phyloP scores from a whole-genome alignment of 2,113 vertebrate species.

The Tachuris rubrigastra region DNA sequence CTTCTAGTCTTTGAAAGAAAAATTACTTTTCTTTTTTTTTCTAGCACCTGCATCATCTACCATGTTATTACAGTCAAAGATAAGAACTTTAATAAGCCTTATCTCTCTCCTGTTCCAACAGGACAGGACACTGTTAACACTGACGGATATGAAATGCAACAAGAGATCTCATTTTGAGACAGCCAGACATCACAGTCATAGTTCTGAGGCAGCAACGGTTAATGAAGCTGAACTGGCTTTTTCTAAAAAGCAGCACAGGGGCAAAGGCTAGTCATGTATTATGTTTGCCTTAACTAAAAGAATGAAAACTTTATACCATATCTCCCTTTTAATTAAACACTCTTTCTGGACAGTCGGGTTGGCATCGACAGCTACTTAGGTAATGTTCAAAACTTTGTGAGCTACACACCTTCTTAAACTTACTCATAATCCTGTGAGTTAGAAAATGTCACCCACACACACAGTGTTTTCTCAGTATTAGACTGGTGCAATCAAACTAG shows the following conservation, averaged over 20 bases:
- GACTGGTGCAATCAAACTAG: background rate
- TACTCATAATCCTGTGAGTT: background rate
- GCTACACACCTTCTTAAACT: background rate
- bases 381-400: background rate
- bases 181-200: conserved; percentile 30
- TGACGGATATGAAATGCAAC: conserved; percentile 75
- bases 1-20: conserved; percentile 59
- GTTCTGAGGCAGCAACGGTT: conserved; percentile 32
- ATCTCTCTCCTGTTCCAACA: conserved; percentile 71
- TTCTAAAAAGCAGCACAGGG: background rate
- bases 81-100: conserved; percentile 94
- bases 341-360: background rate
- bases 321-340: conserved; percentile 30
- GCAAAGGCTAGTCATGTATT: conserved; percentile 20
- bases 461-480: background rate
- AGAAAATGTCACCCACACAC: background rate
- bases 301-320: background rate
- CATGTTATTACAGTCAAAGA: conserved; percentile 79
- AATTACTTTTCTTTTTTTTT: conserved; percentile 65
- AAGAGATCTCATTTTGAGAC: conserved; percentile 70
- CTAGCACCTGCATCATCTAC: conserved; percentile 53
- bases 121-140: conserved; percentile 57
- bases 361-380: background rate
- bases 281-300: background rate
- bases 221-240: conserved; percentile 21